phyloP scores from a whole-genome alignment of 2,113 vertebrate genomes.

The Collichthys lucidus region DNA sequence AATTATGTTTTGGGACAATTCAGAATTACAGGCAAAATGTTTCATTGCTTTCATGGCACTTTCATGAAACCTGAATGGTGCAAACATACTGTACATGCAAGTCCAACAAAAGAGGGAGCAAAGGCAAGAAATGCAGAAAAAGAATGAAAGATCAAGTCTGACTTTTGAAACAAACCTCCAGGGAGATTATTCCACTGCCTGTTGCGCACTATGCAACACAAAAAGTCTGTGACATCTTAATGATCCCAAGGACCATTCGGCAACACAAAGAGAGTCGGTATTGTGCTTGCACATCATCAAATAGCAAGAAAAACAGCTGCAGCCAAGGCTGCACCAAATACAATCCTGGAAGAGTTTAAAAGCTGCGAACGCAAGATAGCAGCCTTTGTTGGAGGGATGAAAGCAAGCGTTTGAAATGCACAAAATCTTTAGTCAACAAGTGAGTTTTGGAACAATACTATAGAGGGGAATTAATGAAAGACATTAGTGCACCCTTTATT shows the following conservation, averaged over 20 bases:
- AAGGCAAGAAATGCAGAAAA: slow-evolving; percentile 10
- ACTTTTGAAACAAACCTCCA: slow-evolving; percentile 47
- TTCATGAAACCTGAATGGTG: slow-evolving; percentile 16
- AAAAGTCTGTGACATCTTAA: slow-evolving; percentile 31
- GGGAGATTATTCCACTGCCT: slow-evolving; percentile 7
- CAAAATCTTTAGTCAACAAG: slow-evolving; percentile 28
- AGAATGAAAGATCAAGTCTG: slow-evolving; percentile 32
- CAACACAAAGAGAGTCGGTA: slow-evolving; percentile 29
- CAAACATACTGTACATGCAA: slow-evolving; percentile 1
- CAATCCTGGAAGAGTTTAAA: slow-evolving; percentile 5
- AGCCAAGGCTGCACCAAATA: slow-evolving; percentile 27
- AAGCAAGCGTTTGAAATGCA: slow-evolving; percentile 42
- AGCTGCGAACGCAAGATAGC: slow-evolving; percentile 44
- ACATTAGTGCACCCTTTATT: slow-evolving; percentile 38
- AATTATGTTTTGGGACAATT: slow-evolving; percentile 5
- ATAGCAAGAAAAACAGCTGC: slow-evolving; percentile 41
- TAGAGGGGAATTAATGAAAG: slow-evolving; percentile 47
- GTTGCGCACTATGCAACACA: slow-evolving; percentile 37
- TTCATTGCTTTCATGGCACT: slow-evolving; percentile 3
- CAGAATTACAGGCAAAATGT: slow-evolving; percentile 2
- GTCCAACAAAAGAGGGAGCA: background rate
- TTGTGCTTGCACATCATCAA: slow-evolving; percentile 50
- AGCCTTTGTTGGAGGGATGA: slow-evolving; percentile 43
- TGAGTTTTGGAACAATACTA: slow-evolving; percentile 33
- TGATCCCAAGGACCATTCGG: slow-evolving; percentile 40